Conservation (phyloP, 2,797 vertebrate genomes). For the Otolemur crassicaudatus region DNA sequence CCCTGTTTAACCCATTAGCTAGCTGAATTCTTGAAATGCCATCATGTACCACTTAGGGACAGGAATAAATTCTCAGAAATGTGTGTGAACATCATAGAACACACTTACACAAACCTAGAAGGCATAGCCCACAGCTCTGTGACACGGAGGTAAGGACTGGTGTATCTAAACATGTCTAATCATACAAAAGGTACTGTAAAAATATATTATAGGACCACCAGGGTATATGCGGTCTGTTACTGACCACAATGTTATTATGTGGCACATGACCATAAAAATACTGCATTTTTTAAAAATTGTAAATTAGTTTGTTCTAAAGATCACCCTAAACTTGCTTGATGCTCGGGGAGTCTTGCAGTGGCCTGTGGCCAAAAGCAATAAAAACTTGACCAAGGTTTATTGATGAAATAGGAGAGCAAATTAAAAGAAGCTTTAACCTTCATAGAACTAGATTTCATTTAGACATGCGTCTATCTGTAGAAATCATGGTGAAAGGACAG, state of each 20-base stretch:
- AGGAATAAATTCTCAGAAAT: not conserved
- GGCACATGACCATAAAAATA: not conserved
- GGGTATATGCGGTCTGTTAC: not conserved
- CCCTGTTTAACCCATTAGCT: conserved; percentile 66
- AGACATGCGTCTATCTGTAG: conserved; percentile 34
- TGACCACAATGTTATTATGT: not conserved
- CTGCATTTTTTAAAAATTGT: conserved; percentile 42
- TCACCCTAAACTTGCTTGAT: conserved; percentile 19
- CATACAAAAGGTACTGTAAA: not conserved
- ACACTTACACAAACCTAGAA: not conserved
- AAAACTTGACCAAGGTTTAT: conserved; percentile 44
- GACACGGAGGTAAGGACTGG: not conserved
- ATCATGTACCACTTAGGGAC: not conserved
- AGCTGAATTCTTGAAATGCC: conserved; percentile 33
- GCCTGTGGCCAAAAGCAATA: conserved; percentile 64
- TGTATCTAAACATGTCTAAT: not conserved
- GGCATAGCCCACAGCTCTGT: not conserved
- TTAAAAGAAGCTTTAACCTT: conserved; percentile 49
- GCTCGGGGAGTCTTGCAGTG: conserved; percentile 41
- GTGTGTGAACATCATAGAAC: not conserved
- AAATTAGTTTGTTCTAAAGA: conserved; percentile 69
- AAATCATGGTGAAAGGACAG: conserved; percentile 43
- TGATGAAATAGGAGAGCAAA: conserved; percentile 62
- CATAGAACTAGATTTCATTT: conserved; percentile 61
- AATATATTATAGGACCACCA: not conserved